phyloP scores from a whole-genome alignment of 2,113 vertebrate species.

The Labrus mixtus region DNA sequence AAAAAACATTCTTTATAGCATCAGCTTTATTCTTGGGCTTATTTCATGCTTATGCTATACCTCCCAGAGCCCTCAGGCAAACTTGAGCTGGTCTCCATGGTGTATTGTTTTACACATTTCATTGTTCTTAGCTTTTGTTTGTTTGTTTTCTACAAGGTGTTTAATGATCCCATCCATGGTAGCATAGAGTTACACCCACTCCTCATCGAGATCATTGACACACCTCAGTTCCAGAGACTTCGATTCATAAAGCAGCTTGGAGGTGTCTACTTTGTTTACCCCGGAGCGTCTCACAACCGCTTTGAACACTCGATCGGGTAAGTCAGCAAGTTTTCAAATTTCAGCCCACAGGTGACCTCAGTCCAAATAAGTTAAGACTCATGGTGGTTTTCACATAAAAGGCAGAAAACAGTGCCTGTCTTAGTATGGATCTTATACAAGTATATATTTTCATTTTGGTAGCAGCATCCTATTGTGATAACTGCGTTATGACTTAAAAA shows the following conservation, averaged over 20 bases:
- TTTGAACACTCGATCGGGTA: conserved; percentile 94
- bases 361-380: not conserved
- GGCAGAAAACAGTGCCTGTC: not conserved
- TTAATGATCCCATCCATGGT: conserved; percentile 96
- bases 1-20: too few relatives aligned
- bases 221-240: conserved; percentile 94
- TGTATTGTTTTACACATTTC: not conserved
- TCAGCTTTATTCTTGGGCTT: too few relatives aligned
- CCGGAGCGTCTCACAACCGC: conserved; percentile 95
- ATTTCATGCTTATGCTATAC: not conserved
- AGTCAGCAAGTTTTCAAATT: not conserved
- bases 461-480: too few relatives aligned
- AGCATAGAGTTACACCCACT: conserved; percentile 94
- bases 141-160: conserved; percentile 85
- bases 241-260: conserved; percentile 95
- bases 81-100: not conserved
- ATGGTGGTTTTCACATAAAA: not conserved
- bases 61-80: not conserved
- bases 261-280: conserved; percentile 92
- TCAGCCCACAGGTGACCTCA: too few relatives aligned
- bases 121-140: not conserved
- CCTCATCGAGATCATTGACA: conserved; percentile 93
- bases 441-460: too few relatives aligned
- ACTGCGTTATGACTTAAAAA: not conserved
- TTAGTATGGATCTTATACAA: not conserved